phyloP scores from a whole-genome alignment of 2,797 vertebrate species.

The Cottoperca gobio region DNA sequence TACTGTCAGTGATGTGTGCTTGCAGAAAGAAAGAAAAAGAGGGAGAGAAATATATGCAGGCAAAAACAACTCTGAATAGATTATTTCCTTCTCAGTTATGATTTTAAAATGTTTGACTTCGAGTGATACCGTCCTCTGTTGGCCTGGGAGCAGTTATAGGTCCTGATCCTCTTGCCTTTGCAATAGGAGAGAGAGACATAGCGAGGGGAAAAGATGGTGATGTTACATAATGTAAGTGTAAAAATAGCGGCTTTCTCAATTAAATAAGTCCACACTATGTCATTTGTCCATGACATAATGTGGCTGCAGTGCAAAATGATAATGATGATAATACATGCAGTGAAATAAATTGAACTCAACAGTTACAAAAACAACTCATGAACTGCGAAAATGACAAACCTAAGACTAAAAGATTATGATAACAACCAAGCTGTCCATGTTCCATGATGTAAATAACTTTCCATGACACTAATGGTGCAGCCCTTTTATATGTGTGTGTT shows the following conservation, averaged over 20 bases:
- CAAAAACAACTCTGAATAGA: conserved; percentile 21
- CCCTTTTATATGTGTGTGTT: conserved; percentile 8
- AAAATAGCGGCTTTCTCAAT: conserved; percentile 44
- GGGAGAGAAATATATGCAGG: conserved; percentile 11
- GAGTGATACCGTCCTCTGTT: conserved; percentile 25
- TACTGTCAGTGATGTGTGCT: conserved; percentile 37
- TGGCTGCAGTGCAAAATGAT: conserved; percentile 11
- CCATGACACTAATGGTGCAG: background rate
- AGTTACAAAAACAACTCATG: conserved; percentile 33
- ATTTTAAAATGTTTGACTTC: conserved; percentile 40
- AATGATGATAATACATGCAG: conserved; percentile 1
- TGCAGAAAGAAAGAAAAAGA: background rate
- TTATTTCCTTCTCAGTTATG: conserved; percentile 26
- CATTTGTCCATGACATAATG: conserved; percentile 24
- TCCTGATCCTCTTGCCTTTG: background rate
- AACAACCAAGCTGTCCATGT: background rate
- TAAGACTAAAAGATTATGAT: background rate
- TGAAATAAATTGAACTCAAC: conserved; percentile 13
- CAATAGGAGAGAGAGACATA: background rate
- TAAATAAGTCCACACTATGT: conserved; percentile 11
- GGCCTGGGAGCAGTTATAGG: conserved; percentile 26
- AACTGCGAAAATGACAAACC: conserved; percentile 23
- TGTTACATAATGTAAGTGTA: conserved; percentile 24
- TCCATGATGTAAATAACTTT: conserved; percentile 12
- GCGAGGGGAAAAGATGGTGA: conserved; percentile 2